Evolutionary conservation across 1,140 invertebrate species (phyloP).

Genomic region (Cyclargus thomasi): DNA sequence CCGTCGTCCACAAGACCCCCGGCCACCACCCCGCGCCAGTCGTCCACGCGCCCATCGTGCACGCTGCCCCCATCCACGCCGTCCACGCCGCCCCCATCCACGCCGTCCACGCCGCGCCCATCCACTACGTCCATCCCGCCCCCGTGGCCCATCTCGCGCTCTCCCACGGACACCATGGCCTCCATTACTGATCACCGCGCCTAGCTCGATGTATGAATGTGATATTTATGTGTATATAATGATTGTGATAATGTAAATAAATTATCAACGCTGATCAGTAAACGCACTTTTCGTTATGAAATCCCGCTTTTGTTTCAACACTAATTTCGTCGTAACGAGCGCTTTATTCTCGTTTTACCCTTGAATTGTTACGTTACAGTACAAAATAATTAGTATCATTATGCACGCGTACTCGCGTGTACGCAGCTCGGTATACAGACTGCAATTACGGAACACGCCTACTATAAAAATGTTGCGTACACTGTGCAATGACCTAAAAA

Average conservation of each 20-base stretch:
- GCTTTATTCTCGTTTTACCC: slow-evolving; percentile 35
- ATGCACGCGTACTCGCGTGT: slow-evolving; percentile 55
- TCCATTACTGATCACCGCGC: slow-evolving; percentile 57
- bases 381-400: slow-evolving; percentile 50
- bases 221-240: slow-evolving; percentile 71
- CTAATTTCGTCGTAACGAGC: slow-evolving; percentile 23
- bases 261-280: slow-evolving; percentile 63
- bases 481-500: slow-evolving; percentile 49
- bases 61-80: slow-evolving; percentile 40
- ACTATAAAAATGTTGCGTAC: slow-evolving; percentile 36
- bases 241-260: slow-evolving; percentile 66
- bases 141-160: slow-evolving; percentile 36
- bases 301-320: not conserved
- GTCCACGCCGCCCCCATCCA: slow-evolving; percentile 39
- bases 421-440: slow-evolving; percentile 43
- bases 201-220: slow-evolving; percentile 60
- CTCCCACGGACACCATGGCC: slow-evolving; percentile 61
- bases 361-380: slow-evolving; percentile 47
- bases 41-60: slow-evolving; percentile 45
- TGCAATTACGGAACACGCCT: slow-evolving; percentile 50
- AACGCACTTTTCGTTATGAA: slow-evolving; percentile 31
- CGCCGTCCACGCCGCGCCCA: slow-evolving; percentile 36
- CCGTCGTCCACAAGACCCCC: slow-evolving; percentile 70
- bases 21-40: slow-evolving; percentile 66
- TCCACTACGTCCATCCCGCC: slow-evolving; percentile 35